These are phyloP conservation scores for Menidia menidia DNA, from an alignment of 2,797 vertebrate species.

Conservation along the genomic window DNA sequence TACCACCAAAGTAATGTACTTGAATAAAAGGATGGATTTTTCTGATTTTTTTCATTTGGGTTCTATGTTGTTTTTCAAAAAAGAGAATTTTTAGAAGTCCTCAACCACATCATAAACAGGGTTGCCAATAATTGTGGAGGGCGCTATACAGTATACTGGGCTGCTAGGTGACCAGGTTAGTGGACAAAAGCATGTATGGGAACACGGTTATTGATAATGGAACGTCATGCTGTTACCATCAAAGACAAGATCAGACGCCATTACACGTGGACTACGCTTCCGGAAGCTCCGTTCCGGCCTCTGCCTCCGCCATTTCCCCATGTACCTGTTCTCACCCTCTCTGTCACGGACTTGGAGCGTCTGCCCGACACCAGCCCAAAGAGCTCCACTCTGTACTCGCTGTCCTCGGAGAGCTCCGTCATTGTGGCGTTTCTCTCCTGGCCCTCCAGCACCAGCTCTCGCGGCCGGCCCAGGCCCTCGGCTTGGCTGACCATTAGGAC, in stretches of 20 bases:
- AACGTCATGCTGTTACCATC: conserved; percentile 56
- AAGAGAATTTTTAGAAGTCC: no score
- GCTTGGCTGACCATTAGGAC: conserved; percentile 89
- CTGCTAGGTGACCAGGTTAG: conserved; percentile 46
- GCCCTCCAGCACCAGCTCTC: conserved; percentile 87
- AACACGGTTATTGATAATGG: conserved; percentile 14
- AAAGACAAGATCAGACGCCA: conserved; percentile 16
- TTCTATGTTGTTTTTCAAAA: no score
- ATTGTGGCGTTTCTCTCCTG: conserved; percentile 85
- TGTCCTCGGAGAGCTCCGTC: conserved; percentile 88
- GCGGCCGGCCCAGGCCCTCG: conserved; percentile 79
- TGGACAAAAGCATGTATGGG: conserved; percentile 40
- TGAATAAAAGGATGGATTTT: no score
- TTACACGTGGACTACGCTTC: conserved; percentile 31
- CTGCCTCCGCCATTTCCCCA: conserved; percentile 6
- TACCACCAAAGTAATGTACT: no score
- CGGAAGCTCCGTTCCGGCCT: conserved; percentile 14
- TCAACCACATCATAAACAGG: no score
- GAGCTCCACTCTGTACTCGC: conserved; percentile 89
- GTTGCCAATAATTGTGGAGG: not conserved
- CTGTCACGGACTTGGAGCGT: conserved; percentile 86
- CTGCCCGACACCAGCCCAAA: conserved; percentile 89
- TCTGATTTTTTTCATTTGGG: no score
- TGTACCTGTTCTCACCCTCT: conserved; percentile 93
- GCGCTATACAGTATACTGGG: not conserved